Evolutionary conservation across 2,113 vertebrate genomes (phyloP), one percentile per base, ranked within the genome.

Genomic region (Puffinus mauretanicus): DNA sequence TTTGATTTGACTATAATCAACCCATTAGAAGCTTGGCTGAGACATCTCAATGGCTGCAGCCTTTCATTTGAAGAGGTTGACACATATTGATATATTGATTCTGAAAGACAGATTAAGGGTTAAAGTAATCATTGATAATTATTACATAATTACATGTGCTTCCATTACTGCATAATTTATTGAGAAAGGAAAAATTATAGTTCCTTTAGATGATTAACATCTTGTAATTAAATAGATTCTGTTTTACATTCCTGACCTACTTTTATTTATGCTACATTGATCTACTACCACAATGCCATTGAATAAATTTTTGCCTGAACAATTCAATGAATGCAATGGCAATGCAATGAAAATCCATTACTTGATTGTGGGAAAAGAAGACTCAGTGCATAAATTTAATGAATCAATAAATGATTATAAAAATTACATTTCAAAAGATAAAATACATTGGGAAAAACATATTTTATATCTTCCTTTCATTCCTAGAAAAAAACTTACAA

Each of bases 161-260:
- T 66, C 21, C 25, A 91, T 70, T 70, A 78, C n/a, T 90, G n/a
- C 36, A 17, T 38, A 89, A 84, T 75, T 34, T 62, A 46, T 18
- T 91, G 22, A 91, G 64, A 93, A 93, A 27, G n/a, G 15, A 95
- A 87, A 93, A 93, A 69, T 19, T 47, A 5, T 24, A 82, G 65
- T 93, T 96, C 49, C 61, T 93, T 78, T 79, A 94, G 30, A 93
- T 90, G 58, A 88, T 87, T 96, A 97, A 94, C 40, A 92, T 91
- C 61, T 86, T 93, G 42, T 93, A 97, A 97, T 97, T 97, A 94
- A 96, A 92, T 70, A 83, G 19, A 91, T 88, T 91, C 73, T 92
- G 27, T 27, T 90, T 46, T 92, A 62, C 64, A 90, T 94, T 96
- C 54, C 77, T 67, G 24, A 85, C 57, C 49, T 69, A 36, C 30